Percentiles rank a stretch among this genome's conserved stretches.
Evolutionary conservation across 2,888 invertebrate genomes (phyloP).

Genomic region (Heliconius erato): DNA sequence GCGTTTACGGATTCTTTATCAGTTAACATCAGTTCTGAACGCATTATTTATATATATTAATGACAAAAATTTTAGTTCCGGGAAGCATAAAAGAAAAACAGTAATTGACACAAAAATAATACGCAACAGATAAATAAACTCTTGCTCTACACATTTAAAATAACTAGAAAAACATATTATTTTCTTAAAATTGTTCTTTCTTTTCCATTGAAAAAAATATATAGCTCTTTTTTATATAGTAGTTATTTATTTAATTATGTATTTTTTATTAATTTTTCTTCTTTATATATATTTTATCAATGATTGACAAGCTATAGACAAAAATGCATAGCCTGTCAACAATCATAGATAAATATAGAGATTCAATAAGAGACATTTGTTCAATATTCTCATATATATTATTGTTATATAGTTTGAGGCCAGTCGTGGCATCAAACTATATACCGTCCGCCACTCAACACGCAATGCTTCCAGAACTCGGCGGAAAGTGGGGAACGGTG

Average conservation of each 20-base stretch:
- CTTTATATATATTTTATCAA: background rate
- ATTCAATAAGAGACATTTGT: too few species aligned
- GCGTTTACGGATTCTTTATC: conserved; percentile 50
- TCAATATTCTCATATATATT: background rate
- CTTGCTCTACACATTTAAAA: background rate
- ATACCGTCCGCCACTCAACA: too few species aligned
- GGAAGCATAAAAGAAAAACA: background rate
- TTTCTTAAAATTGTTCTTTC: background rate
- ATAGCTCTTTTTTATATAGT: too few species aligned
- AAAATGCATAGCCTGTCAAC: too few species aligned
- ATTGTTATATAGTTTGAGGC: background rate
- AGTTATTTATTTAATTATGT: too few species aligned
- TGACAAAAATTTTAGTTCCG: background rate
- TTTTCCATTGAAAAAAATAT: too few species aligned
- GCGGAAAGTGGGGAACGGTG: too few species aligned
- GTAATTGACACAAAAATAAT: background rate
- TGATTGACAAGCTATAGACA: background rate
- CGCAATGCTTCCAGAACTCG: too few species aligned
- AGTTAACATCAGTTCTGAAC: conserved; percentile 43
- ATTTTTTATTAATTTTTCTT: too few species aligned
- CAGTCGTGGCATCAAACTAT: too few species aligned
- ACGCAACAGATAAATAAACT: background rate
- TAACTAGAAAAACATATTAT: background rate
- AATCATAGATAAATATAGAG: background rate
- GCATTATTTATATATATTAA: conserved; percentile 45